A percentile compares a stretch with the other conserved stretches of the same genome.
These are phyloP conservation scores for Onychostruthus taczanowskii DNA, from an alignment of 2,113 vertebrate genomes.

Conservation along the genomic window DNA sequence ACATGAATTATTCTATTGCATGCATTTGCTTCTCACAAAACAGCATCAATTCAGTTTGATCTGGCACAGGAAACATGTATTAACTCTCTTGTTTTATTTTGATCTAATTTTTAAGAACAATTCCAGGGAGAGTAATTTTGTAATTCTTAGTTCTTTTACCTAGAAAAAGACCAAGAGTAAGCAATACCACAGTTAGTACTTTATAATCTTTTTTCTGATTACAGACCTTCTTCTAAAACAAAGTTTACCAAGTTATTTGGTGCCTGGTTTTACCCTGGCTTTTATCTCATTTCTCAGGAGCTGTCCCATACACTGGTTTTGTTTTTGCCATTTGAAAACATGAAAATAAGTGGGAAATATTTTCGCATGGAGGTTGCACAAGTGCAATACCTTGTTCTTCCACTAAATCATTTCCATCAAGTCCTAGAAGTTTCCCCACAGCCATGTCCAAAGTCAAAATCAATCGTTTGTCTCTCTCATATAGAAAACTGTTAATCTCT, in stretches of 20 bases:
- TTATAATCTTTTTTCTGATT: neutral
- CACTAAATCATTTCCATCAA: neutral
- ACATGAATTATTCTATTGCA: neutral
- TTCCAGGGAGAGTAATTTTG: neutral
- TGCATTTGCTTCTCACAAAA: neutral
- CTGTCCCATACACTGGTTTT: accelerated
- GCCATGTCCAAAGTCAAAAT: neutral
- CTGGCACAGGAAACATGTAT: neutral
- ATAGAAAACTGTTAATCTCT: neutral
- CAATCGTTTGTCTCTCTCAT: neutral
- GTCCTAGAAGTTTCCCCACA: neutral
- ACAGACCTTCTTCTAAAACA: neutral
- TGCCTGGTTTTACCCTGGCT: neutral
- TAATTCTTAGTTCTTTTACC: neutral
- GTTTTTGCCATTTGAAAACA: neutral
- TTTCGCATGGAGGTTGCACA: neutral
- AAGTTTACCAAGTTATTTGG: neutral
- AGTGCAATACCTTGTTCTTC: neutral
- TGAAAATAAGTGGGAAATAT: neutral
- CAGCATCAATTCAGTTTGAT: neutral
- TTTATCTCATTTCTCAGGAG: neutral
- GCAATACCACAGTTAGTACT: neutral
- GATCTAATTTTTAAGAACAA: neutral
- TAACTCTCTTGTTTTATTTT: neutral
- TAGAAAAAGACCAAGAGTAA: neutral